Evolutionary conservation across 2,888 invertebrate genomes (phyloP).

Genomic region (Rhopalosiphum nymphaeae): DNA sequence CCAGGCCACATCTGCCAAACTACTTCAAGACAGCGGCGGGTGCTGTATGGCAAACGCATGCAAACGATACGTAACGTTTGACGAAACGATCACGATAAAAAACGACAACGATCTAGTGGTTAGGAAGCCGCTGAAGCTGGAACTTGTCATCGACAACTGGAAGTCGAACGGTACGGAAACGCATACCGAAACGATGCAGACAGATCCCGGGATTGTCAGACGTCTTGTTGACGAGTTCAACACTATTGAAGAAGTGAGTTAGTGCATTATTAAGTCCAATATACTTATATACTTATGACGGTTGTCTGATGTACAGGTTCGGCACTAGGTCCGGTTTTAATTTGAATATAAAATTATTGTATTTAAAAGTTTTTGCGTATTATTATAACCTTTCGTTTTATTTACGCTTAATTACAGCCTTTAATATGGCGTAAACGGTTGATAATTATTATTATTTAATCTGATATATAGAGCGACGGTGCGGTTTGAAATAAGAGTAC

Average conservation of each 20-base stretch:
- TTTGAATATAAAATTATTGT: background rate
- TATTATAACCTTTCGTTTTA: no score
- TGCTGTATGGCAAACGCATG: background rate
- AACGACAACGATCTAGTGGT: slow-evolving; percentile 18
- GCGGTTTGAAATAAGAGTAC: no score
- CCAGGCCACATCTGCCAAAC: background rate
- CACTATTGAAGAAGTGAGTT: slow-evolving; percentile 8
- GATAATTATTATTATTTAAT: no score
- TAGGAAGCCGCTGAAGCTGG: slow-evolving; percentile 15
- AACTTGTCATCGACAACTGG: slow-evolving; percentile 46
- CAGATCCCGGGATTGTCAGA: background rate
- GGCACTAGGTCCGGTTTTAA: no score
- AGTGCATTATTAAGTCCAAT: background rate
- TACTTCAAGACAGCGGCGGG: background rate
- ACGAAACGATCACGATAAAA: slow-evolving; percentile 39
- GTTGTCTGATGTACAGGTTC: no score
- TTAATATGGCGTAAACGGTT: no score
- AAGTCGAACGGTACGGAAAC: background rate
- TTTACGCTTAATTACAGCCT: no score
- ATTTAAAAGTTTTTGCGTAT: no score
- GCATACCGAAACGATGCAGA: background rate
- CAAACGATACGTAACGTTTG: slow-evolving; percentile 50
- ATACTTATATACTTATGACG: background rate
- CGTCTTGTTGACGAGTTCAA: slow-evolving; percentile 48
- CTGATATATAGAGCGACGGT: no score